Evolutionary conservation across 2,113 vertebrate species (phyloP).

Genomic region (Oncorhynchus tshawytscha): DNA sequence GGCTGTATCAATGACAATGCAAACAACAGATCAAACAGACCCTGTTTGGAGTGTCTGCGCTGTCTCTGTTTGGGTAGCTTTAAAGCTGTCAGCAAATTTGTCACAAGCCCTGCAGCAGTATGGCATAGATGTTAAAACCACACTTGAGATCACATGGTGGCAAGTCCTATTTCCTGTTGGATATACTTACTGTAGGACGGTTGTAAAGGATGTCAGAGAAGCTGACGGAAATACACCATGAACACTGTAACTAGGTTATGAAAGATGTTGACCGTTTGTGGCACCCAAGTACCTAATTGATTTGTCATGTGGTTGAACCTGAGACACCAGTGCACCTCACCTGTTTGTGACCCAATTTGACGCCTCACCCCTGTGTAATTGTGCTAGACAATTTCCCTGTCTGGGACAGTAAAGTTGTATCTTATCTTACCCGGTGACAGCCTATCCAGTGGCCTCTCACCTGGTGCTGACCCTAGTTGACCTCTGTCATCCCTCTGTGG

Average conservation of each 20-base stretch:
- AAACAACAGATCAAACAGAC: constrained; percentile 13
- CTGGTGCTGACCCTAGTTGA: neutral
- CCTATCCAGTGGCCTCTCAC: neutral
- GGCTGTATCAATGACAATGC: neutral
- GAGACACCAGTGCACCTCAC: neutral
- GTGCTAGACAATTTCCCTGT: too few relatives aligned
- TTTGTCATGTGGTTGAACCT: neutral
- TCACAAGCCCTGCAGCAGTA: neutral
- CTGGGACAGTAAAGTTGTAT: neutral
- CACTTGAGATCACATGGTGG: neutral
- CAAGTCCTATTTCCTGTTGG: neutral
- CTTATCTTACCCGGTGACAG: neutral
- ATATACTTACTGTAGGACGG: neutral
- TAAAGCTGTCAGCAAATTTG: neutral
- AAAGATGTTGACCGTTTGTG: neutral
- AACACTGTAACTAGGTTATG: neutral
- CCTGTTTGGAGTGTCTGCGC: constrained; percentile 12
- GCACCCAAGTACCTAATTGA: neutral
- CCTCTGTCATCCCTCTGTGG: neutral
- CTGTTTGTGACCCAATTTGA: neutral
- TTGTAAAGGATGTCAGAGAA: neutral
- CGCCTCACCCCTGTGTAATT: neutral
- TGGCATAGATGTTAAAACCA: neutral
- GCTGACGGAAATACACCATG: neutral
- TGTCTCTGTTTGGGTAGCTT: constrained; percentile 18